Percentiles rank a stretch among this genome's conserved stretches.
Evolutionary conservation across 2,888 invertebrate species (phyloP).

Genomic region (Dione juno): DNA sequence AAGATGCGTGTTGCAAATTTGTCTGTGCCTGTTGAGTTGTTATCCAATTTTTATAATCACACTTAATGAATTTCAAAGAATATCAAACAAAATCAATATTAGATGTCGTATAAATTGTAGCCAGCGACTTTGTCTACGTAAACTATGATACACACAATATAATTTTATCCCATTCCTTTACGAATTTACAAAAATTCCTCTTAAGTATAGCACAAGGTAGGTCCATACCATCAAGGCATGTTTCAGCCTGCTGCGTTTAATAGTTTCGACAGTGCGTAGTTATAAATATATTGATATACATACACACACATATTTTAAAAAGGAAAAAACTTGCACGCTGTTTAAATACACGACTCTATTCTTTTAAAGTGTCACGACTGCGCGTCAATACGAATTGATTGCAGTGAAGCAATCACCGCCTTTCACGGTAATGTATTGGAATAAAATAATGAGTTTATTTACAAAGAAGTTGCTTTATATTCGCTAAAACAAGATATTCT

Average conservation of each 20-base stretch:
- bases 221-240: too few species aligned
- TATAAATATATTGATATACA: too few species aligned
- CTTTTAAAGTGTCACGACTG: slow-evolving; percentile 36
- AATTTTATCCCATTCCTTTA: too few species aligned
- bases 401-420: slow-evolving; percentile 52
- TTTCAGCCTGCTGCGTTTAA: too few species aligned
- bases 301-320: too few species aligned
- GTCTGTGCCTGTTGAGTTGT: background rate
- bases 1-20: background rate
- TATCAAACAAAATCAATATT: background rate
- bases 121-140: too few species aligned
- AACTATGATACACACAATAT: too few species aligned
- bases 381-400: slow-evolving; percentile 47
- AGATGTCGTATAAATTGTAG: background rate
- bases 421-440: slow-evolving; percentile 52
- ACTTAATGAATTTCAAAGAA: background rate
- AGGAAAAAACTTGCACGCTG: background rate
- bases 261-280: too few species aligned
- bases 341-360: slow-evolving; percentile 22
- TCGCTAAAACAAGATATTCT: background rate
- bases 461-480: slow-evolving; percentile 38
- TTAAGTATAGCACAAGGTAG: too few species aligned
- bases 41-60: background rate
- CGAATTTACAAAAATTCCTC: too few species aligned
- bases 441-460: slow-evolving; percentile 50